A percentile compares a stretch with the other conserved stretches of the same genome.
These are phyloP conservation scores for Cyrtonyx montezumae DNA, from an alignment of 2,113 vertebrate species.

Conservation along the genomic window DNA sequence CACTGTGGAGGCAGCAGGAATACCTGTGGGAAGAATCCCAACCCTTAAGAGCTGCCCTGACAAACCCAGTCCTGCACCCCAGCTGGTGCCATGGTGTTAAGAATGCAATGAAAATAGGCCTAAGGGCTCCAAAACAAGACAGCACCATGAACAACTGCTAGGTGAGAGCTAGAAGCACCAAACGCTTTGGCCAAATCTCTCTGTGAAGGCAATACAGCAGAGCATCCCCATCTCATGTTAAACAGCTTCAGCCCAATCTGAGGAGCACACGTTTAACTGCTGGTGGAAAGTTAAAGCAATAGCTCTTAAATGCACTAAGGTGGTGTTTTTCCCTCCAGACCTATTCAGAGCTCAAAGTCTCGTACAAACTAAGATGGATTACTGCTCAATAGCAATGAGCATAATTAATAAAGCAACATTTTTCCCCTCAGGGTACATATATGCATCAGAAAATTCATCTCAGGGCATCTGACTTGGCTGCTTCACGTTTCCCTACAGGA, in stretches of 20 bases:
- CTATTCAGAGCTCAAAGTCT: not conserved
- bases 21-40: not conserved
- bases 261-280: not conserved
- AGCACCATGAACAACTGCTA: not conserved
- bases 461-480: accelerated
- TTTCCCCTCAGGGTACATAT: not conserved
- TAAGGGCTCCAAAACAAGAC: not conserved
- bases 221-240: not conserved
- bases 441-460: not conserved
- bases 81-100: accelerated
- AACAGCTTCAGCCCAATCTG: not conserved
- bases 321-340: not conserved
- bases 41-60: not conserved
- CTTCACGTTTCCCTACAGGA: not conserved
- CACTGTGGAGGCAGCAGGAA: not conserved
- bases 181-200: not conserved
- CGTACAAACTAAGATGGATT: not conserved
- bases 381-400: not conserved
- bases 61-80: not conserved
- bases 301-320: not conserved
- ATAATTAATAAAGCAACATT: not conserved
- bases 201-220: not conserved
- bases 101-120: not conserved
- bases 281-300: not conserved
- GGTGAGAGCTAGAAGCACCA: not conserved